Base-by-base conservation (phyloP, 2,888 invertebrate genomes). In the Unio delphinus region DNA sequence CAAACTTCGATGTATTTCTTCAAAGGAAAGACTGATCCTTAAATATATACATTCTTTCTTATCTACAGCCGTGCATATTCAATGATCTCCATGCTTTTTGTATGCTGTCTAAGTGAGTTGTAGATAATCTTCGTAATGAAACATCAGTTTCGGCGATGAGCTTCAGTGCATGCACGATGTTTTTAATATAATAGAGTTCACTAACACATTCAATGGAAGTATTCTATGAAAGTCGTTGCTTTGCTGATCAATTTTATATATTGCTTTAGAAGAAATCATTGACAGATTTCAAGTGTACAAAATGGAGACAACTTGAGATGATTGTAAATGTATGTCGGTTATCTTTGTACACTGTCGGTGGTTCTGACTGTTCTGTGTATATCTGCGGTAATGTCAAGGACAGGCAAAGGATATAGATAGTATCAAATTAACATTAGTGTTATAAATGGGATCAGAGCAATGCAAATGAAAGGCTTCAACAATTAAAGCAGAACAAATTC, bases 261-360 rank as follows among this genome's bases (percentile, higher is more conserved):
- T 83, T 28, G 82, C 82, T 1, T 87, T 87, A 67, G 86, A 87
- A 73, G 78, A 78, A 58, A 80, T 87, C 64, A 86, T 87, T 30
- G 86, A 86, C 69, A 79, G 78, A 64, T 83, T 84, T 67, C 79
- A 85, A 67, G 86, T 87, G 15, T 86, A 87, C 70, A 86, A 87
- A 69, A 84, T 86, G 56, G 86, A 87, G 73, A 86, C 87, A 1
- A 87, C 86, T n/a, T 86, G 86, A 11, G 86, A 87, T 72, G 86
- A 86, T 15, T 87, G 87, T 87, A 73, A 80, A 85, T 79, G 60
- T 23, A 20, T 20, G 23, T 34, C 23, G 2, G 15, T 45, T 45
- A 45, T 45, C 8, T 45, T 45, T 45, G 45, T 11, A 45, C 45
- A 45, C 11, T 11, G 45, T 45, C 45, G 15, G 45, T 45, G 11